These are phyloP conservation scores for Meta bourneti DNA, from an alignment of 2,888 invertebrate species.

Conservation along the genomic window DNA sequence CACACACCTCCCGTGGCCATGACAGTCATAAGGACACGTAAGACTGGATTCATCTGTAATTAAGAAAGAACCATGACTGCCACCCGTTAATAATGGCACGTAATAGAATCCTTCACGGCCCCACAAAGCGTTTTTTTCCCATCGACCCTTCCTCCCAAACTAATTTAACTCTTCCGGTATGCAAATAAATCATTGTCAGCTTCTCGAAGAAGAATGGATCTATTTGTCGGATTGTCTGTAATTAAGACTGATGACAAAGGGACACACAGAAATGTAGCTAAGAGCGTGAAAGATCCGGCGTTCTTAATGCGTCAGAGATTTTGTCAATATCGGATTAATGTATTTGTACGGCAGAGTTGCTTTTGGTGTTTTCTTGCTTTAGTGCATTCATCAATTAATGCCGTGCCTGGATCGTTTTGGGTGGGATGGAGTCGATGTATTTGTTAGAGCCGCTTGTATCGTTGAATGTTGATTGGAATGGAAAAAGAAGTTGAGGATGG, in stretches of 20 bases:
- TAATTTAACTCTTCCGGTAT: conserved; percentile 9
- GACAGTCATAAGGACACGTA: conserved; percentile 92
- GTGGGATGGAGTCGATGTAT: background rate
- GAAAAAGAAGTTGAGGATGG: no score
- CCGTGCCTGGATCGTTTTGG: background rate
- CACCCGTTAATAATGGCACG: background rate
- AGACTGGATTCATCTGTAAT: conserved; percentile 89
- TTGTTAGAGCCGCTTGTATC: background rate
- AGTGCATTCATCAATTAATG: background rate
- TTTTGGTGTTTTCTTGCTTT: background rate
- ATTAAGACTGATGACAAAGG: conserved; percentile 34
- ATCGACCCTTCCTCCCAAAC: background rate
- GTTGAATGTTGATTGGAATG: no score
- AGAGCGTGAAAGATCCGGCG: no score
- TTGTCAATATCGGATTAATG: background rate
- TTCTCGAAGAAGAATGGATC: conserved; percentile 4
- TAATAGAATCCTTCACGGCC: background rate
- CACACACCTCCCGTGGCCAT: conserved; percentile 94
- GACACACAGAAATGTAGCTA: background rate
- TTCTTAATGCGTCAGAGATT: background rate
- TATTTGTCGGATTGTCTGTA: conserved; percentile 24
- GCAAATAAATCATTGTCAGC: conserved; percentile 40
- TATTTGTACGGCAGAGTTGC: background rate
- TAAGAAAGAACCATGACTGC: background rate
- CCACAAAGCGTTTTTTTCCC: background rate